Evolutionary conservation across 37 sponge, comb jelly and placozoan species (phyloP).

Genomic region (Chondrosia reniformis): DNA sequence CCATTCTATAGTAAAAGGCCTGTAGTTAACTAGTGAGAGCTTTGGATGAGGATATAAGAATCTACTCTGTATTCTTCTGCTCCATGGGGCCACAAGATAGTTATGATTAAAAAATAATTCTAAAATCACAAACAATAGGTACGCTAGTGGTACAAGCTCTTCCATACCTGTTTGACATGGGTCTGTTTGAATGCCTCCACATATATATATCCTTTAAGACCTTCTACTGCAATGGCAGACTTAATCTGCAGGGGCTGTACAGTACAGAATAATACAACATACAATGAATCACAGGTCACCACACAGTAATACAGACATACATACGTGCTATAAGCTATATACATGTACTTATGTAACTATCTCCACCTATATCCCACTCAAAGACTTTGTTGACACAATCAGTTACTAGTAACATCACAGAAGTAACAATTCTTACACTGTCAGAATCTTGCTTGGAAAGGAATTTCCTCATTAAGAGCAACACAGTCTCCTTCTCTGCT

Average conservation of each 20-base stretch:
- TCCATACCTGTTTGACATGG: slow-evolving; percentile 87
- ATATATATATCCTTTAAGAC: slow-evolving; percentile 95
- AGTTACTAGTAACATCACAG: neutral
- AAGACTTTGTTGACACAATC: neutral
- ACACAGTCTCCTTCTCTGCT: slow-evolving; percentile 88
- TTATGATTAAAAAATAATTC: too few species aligned
- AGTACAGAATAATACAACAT: neutral
- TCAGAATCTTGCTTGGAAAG: slow-evolving; percentile 68
- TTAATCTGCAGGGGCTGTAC: slow-evolving; percentile 93
- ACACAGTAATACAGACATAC: neutral
- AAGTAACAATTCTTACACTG: slow-evolving; percentile 36
- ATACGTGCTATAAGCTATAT: neutral
- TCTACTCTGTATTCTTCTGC: too few species aligned
- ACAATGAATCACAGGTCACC: neutral
- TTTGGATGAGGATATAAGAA: too few species aligned
- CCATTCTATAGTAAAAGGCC: too few species aligned
- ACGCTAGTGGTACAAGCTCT: neutral
- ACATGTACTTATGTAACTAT: neutral
- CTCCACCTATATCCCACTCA: neutral
- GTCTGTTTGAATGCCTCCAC: slow-evolving; percentile 96
- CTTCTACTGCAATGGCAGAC: slow-evolving; percentile 87
- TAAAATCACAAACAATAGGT: too few species aligned
- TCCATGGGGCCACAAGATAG: too few species aligned
- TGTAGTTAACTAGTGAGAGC: too few species aligned
- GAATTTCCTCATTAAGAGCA: slow-evolving; percentile 91